Evolutionary conservation across 2,888 invertebrate genomes (phyloP), one percentile per base, ranked within the genome.

Genomic region (Erebia epiphron): DNA sequence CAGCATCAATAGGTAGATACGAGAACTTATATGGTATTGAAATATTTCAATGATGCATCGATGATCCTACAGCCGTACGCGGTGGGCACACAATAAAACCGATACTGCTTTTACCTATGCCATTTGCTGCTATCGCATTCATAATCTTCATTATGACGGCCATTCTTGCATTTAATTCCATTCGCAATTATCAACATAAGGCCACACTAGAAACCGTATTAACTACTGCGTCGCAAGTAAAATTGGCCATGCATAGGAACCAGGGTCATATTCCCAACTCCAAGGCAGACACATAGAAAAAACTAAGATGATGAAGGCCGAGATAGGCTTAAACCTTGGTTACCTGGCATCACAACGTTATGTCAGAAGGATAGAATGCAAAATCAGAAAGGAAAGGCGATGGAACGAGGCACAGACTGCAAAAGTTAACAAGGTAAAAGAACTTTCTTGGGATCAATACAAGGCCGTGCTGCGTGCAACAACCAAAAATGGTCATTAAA

Each of bases 401-500:
- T 35, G 35, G 35, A 35, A 43, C 13, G 46, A 13, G 46, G 46
- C 46, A 46, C 11, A 13, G 46, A 46, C 13, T 13, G 46, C 46
- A 4, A 0, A n/a, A n/a, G 50, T 14, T 14, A 50, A 71, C 16
- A 64, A 64, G 49, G 67, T 64, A 58, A 46, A 58, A 50, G 52
- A 61, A 63, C 60, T 43, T 50, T 66, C 10, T 43, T 58, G 52
- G 54, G 68, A 68, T 49, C 18, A 49, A 49, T 49, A 46, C 11
- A 52, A 13, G 56, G 43, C 54, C 66, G 52, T 63, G 43, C 54
- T 62, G 52, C 58, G 70, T 54, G 67, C 58, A 62, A 65, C 62
- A 46, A 43, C 57, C 58, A 60, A 73, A 74, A 70, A 71, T 68
- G 57, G 69, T 54, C 68, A 60, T 72, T 56, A 68, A 67, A 26